phyloP scores from a whole-genome alignment of 2,113 vertebrate genomes.

The Epinephelus fuscoguttatus region DNA sequence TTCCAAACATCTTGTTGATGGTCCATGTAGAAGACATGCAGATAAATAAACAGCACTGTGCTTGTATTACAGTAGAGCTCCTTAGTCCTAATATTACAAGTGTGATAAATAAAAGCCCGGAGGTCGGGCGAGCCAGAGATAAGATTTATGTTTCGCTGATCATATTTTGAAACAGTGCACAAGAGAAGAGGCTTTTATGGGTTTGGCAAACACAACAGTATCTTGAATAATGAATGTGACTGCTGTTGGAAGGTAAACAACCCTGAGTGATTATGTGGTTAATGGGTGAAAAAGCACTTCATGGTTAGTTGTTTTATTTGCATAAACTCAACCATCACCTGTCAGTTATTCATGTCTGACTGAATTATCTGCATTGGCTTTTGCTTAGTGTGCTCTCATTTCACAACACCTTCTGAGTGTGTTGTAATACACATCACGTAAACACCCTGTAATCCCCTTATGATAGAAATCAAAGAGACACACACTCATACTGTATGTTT shows the following conservation, averaged over 20 bases:
- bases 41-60: neutral
- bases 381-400: neutral
- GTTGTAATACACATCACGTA: constrained; percentile 27
- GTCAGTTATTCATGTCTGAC: neutral
- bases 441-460: constrained; percentile 21
- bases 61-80: neutral
- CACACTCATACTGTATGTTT: constrained; percentile 44
- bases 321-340: too few species aligned
- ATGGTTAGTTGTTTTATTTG: neutral
- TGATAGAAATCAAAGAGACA: constrained; percentile 51
- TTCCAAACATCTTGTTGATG: neutral
- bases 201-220: too few species aligned
- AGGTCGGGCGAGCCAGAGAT: neutral
- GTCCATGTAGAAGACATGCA: too few species aligned
- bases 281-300: neutral
- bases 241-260: neutral
- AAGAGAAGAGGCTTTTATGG: too few species aligned
- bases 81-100: neutral
- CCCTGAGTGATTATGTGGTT: neutral
- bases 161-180: neutral
- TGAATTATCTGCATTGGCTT: neutral
- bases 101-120: neutral
- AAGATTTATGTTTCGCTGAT: neutral
- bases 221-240: too few species aligned
- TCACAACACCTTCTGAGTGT: constrained; percentile 4